Evolutionary conservation across 2,888 invertebrate genomes (phyloP), one percentile per base, ranked within the genome.

Genomic region (Agrilus mali): DNA sequence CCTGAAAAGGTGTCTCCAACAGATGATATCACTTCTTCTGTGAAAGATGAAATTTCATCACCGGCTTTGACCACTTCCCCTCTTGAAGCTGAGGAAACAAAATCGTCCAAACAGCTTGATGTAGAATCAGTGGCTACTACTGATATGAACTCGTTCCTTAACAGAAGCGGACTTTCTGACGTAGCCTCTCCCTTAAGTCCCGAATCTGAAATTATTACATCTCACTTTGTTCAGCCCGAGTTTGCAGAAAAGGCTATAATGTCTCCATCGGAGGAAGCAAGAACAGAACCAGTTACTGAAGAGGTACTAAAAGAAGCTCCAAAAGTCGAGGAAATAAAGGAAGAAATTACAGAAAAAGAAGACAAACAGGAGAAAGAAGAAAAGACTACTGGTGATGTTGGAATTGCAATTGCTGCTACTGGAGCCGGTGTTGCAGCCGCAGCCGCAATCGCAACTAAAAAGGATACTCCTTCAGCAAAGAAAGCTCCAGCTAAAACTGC

Each of bases 11-110:
- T 53, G 16, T 53, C 55, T 8, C 55, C 57, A 8, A 33, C 49
- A 5, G 64, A 64, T 41, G 64, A 65, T 36, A 47, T 63, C 14
- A 66, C 65, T n/a, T 64, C 63, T 17, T 64, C 64, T 1, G 55
- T 64, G 15, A 65, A 65, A 50, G 65, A 65, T 50, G 58, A 59
- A 44, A 32, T 47, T 39, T 20, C 15, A 12, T 48, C 50, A 2
- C 47, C 44, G 15, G 36, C 37, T 22, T 17, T 35, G 13, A 17
- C 39, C 6, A 20, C 42, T 4, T 39, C 46, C 8, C 41, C 44
- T 17, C 6, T 15, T 2, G 35, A 35, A 4, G 8, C 4, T 35
- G 15, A 16, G 4, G 35, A 27, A 27, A 40, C 17, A 16, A 33
- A 36, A 32, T 32, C 13, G 49, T 50, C 6, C 49, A 52, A 50